phyloP scores from a whole-genome alignment of 2,113 vertebrate genomes.

The Lichenostomus cassidix region DNA sequence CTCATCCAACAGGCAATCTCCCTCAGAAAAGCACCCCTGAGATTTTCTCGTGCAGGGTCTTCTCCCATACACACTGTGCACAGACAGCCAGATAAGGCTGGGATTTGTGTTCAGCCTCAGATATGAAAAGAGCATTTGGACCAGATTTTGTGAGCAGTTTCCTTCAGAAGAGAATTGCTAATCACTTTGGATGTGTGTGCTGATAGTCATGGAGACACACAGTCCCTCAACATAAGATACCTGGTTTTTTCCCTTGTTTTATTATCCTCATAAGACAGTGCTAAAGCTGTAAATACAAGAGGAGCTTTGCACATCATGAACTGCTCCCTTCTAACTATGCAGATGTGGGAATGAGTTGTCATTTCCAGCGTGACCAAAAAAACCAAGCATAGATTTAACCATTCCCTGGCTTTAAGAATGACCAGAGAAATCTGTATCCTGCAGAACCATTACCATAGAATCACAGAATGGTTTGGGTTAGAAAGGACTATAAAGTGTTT shows the following conservation, averaged over 20 bases:
- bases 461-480: background rate
- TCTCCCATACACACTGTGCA: rapidly evolving
- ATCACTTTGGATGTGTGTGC: background rate
- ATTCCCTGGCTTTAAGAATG: background rate
- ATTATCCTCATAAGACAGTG: background rate
- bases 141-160: background rate
- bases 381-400: background rate
- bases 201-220: rapidly evolving
- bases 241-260: rapidly evolving
- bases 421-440: background rate
- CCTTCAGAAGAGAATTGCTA: background rate
- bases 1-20: background rate
- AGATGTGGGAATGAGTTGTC: background rate
- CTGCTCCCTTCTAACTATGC: background rate
- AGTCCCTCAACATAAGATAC: background rate
- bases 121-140: background rate
- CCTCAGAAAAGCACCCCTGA: background rate
- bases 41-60: background rate
- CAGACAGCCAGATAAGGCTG: background rate
- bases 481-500: background rate
- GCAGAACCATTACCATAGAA: background rate
- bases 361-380: background rate
- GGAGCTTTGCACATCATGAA: background rate
- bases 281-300: background rate
- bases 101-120: background rate